phyloP scores from a whole-genome alignment of 2,888 invertebrate species.

The Cephus runcator region DNA sequence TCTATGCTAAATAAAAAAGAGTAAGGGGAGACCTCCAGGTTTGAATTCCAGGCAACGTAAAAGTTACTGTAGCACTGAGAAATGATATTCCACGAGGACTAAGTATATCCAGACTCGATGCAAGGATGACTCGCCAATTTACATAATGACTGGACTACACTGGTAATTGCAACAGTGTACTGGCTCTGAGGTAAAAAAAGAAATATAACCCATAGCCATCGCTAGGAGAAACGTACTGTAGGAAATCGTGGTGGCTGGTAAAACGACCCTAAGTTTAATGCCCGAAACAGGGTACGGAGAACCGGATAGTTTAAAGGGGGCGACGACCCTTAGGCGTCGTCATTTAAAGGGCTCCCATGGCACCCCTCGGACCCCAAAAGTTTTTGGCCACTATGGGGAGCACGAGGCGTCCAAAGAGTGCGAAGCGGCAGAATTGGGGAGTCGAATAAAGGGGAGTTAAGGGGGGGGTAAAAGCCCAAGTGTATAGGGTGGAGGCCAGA shows the following conservation, averaged over 20 bases:
- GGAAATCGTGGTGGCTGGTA: not conserved
- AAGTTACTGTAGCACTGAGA: not conserved
- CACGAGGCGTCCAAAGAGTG: slow-evolving; percentile 22
- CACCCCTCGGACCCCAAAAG: slow-evolving; percentile 63
- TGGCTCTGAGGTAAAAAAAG: not conserved
- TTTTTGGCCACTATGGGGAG: not conserved
- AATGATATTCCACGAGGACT: not conserved
- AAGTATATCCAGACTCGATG: not conserved
- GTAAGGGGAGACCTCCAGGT: not conserved
- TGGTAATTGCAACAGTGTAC: not conserved
- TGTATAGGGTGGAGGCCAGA: not conserved
- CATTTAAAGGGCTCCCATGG: slow-evolving; percentile 69
- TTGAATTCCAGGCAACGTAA: not conserved
- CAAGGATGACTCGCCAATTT: not conserved
- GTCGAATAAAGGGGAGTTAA: not conserved
- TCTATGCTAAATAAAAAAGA: not conserved
- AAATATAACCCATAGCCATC: not conserved
- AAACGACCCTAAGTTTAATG: not conserved
- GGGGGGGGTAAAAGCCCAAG: not conserved
- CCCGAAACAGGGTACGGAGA: not conserved
- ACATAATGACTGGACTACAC: not conserved
- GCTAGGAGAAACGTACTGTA: not conserved
- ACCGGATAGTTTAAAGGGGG: slow-evolving; percentile 51
- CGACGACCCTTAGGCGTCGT: slow-evolving; percentile 50
- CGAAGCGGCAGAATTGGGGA: slow-evolving; percentile 15